Percentiles rank a stretch among this genome's conserved stretches.
Evolutionary conservation across 2,113 vertebrate genomes (phyloP).

Genomic region (Takifugu flavidus): DNA sequence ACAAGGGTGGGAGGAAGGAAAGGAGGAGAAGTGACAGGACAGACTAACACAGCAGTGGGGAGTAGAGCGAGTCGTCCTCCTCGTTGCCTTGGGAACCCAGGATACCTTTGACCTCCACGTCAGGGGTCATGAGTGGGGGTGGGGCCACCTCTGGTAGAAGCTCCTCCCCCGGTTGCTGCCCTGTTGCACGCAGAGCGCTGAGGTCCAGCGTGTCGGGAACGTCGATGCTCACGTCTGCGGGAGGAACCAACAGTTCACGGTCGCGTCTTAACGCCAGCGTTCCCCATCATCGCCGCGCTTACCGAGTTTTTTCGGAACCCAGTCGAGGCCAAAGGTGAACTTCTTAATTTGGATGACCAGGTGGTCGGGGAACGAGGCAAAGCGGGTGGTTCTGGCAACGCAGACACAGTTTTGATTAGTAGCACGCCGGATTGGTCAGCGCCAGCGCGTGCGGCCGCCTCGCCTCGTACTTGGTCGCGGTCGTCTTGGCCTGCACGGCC

Average conservation of each 20-base stretch:
- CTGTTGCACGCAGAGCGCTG: slow-evolving; percentile 83
- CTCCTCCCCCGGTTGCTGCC: slow-evolving; percentile 93
- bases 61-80: slow-evolving; percentile 99
- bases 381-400: slow-evolving; percentile 86
- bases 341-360: slow-evolving; percentile 99
- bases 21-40: slow-evolving; percentile 83
- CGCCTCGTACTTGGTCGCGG: slow-evolving; percentile 89
- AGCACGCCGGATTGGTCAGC: no score
- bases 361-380: slow-evolving; percentile 97
- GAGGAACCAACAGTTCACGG: background rate
- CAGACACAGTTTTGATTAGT: background rate
- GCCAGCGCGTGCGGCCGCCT: background rate
- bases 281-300: slow-evolving; percentile 35
- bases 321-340: slow-evolving; percentile 97
- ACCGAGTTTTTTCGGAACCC: slow-evolving; percentile 99
- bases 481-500: slow-evolving; percentile 93
- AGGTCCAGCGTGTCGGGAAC: slow-evolving; percentile 95
- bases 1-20: slow-evolving; percentile 24
- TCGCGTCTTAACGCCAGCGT: background rate
- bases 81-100: slow-evolving; percentile 99
- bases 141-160: slow-evolving; percentile 97
- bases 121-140: slow-evolving; percentile 93
- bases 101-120: slow-evolving; percentile 99
- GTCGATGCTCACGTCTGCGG: slow-evolving; percentile 93
- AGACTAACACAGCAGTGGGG: slow-evolving; percentile 99